These are phyloP conservation scores for Rhimphoctona megacephalus DNA, from an alignment of 2,888 invertebrate genomes.

Conservation along the genomic window DNA sequence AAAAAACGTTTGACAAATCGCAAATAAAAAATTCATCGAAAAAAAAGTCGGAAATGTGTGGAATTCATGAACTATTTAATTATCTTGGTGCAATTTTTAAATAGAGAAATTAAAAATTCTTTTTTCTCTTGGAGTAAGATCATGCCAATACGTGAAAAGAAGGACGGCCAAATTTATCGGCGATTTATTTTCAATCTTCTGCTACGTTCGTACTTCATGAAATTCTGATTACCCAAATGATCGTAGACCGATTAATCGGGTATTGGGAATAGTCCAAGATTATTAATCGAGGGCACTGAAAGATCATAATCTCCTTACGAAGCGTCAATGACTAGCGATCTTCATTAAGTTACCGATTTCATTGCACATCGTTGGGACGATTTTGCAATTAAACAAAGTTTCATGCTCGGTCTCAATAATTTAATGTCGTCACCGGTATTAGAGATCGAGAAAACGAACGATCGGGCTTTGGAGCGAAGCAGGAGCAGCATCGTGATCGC, in stretches of 20 bases:
- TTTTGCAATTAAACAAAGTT: constrained; percentile 38
- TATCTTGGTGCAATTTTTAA: neutral
- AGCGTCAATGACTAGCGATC: constrained; percentile 6
- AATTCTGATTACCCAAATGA: neutral
- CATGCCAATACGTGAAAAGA: neutral
- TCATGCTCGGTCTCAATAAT: constrained; percentile 62
- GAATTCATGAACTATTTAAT: too few relatives aligned
- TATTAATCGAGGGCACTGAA: neutral
- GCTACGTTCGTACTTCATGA: neutral
- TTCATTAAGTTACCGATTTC: neutral
- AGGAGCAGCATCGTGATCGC: constrained; percentile 66
- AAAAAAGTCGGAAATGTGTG: too few relatives aligned
- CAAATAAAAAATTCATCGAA: too few relatives aligned
- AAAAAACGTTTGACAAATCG: neutral
- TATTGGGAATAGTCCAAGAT: too few relatives aligned
- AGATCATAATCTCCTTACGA: neutral
- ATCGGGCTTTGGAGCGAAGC: constrained; percentile 59
- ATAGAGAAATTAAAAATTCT: neutral
- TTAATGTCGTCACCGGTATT: constrained; percentile 69
- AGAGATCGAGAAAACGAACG: constrained; percentile 11
- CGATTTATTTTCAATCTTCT: neutral
- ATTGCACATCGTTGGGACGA: constrained; percentile 1
- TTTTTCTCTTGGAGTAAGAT: neutral
- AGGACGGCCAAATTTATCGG: neutral
- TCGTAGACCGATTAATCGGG: neutral